Conservation (phyloP, 1,140 invertebrate species). For the Drosophila pachea region DNA sequence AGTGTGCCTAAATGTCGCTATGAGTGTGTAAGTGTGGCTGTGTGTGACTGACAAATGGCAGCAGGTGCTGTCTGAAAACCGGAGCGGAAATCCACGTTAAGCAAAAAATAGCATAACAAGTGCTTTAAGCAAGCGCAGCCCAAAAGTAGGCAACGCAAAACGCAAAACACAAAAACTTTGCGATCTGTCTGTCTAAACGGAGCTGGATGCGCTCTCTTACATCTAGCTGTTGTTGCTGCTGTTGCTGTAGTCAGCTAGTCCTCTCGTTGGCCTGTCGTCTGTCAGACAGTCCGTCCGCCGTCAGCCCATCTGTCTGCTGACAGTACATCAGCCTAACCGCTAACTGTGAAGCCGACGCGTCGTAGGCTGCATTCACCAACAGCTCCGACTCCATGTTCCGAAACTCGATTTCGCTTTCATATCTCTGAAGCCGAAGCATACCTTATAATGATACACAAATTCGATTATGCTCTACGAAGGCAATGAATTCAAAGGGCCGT, state of each 20-base stretch:
- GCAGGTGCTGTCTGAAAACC: slow-evolving; percentile 50
- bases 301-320: slow-evolving; percentile 25
- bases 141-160: slow-evolving; percentile 5
- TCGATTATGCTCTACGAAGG: too few species aligned
- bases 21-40: too few species aligned
- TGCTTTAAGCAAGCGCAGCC: slow-evolving; percentile 8
- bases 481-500: too few species aligned
- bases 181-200: slow-evolving; percentile 37
- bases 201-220: slow-evolving; percentile 33
- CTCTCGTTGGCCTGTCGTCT: slow-evolving; percentile 3
- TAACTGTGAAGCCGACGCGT: slow-evolving; percentile 29
- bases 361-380: slow-evolving; percentile 46
- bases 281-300: slow-evolving; percentile 29
- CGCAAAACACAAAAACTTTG: slow-evolving; percentile 11
- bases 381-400: slow-evolving; percentile 10
- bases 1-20: neutral
- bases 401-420: neutral
- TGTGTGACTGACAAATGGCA: slow-evolving; percentile 47
- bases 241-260: slow-evolving; percentile 4
- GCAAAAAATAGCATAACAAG: slow-evolving; percentile 20
- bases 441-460: too few species aligned
- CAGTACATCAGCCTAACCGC: slow-evolving; percentile 61
- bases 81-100: slow-evolving; percentile 48
- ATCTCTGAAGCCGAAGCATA: neutral
- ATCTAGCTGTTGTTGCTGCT: slow-evolving; percentile 8